Conservation (phyloP, 2,113 vertebrate species). For the Centropus unirufus region DNA sequence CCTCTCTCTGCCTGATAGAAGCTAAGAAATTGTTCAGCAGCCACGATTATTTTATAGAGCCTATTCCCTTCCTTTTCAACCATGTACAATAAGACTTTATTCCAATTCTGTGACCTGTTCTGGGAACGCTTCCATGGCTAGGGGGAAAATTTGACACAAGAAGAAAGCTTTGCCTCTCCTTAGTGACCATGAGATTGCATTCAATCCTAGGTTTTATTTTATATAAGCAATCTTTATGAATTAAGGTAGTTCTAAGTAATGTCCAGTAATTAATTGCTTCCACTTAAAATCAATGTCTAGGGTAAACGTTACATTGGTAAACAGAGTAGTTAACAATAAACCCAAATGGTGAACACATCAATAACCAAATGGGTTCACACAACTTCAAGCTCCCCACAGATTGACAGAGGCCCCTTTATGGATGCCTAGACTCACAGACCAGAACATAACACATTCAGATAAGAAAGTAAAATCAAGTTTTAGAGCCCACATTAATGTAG, state of each 20-base stretch:
- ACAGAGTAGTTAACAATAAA: background rate
- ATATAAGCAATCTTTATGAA: background rate
- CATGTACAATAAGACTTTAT: background rate
- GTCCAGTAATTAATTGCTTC: background rate
- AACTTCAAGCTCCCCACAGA: background rate
- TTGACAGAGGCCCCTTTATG: background rate
- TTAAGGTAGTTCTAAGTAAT: background rate
- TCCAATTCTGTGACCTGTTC: rapidly evolving
- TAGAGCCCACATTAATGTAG: background rate
- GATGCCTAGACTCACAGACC: background rate
- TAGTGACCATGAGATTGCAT: background rate
- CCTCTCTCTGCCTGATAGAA: background rate
- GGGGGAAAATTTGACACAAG: background rate
- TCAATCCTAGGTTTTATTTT: background rate
- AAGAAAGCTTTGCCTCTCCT: background rate
- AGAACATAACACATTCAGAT: background rate
- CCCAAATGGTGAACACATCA: background rate
- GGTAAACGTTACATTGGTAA: background rate
- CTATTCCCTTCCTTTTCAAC: background rate
- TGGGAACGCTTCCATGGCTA: background rate
- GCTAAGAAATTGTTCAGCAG: background rate
- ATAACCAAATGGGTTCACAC: background rate
- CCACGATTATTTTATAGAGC: background rate
- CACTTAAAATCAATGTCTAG: background rate
- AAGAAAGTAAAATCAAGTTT: background rate